Conservation (phyloP, 2,113 vertebrate species). For the Tyrannus savana region DNA sequence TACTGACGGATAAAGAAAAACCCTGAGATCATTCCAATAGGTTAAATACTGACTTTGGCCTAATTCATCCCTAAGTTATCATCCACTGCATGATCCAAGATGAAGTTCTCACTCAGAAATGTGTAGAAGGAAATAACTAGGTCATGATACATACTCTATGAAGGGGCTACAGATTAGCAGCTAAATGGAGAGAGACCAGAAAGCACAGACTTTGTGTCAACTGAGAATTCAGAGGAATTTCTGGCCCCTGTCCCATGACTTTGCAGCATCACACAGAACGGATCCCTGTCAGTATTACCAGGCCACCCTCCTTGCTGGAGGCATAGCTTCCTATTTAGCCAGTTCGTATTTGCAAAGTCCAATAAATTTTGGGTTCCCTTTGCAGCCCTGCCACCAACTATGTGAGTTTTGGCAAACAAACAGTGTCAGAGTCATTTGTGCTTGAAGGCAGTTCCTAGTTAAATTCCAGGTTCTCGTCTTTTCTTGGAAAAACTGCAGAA, state of each 20-base stretch:
- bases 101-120: constrained; percentile 51
- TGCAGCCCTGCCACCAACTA: constrained; percentile 20
- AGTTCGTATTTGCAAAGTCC: constrained; percentile 44
- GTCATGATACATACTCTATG: constrained; percentile 36
- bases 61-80: constrained; percentile 16
- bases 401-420: constrained; percentile 67
- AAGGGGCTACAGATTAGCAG: constrained; percentile 51
- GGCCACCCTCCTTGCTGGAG: constrained; percentile 62
- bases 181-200: constrained; percentile 50
- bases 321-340: constrained; percentile 49
- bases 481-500: constrained; percentile 33
- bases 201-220: constrained; percentile 45
- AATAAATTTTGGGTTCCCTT: constrained; percentile 54
- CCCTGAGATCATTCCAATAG: background rate
- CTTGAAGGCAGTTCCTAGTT: constrained; percentile 18
- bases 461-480: background rate
- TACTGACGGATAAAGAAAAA: background rate
- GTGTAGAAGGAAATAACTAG: constrained; percentile 48
- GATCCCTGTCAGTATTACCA: constrained; percentile 51
- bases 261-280: constrained; percentile 37
- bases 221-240: constrained; percentile 60
- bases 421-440: constrained; percentile 46
- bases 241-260: constrained; percentile 40
- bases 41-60: background rate
- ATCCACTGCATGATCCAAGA: background rate